phyloP scores from a whole-genome alignment of 2,797 vertebrate species.

The Spinus olivaceus region DNA sequence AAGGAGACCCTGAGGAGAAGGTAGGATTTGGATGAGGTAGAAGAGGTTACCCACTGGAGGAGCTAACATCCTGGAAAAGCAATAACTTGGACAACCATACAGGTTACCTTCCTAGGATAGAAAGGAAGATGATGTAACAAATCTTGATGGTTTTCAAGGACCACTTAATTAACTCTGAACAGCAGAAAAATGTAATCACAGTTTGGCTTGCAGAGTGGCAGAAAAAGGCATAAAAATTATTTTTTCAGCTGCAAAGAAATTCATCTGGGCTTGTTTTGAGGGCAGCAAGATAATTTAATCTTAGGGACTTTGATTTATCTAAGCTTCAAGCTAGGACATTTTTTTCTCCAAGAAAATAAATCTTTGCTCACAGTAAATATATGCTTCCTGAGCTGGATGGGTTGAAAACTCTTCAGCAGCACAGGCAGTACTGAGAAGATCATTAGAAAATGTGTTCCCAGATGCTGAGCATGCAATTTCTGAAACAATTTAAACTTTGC shows the following conservation, averaged over 20 bases:
- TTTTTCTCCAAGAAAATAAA: background rate
- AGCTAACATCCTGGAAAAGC: background rate
- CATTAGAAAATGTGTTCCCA: background rate
- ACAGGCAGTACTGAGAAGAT: background rate
- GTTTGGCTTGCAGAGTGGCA: background rate
- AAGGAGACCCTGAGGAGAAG: background rate
- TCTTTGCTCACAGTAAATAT: background rate
- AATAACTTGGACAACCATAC: background rate
- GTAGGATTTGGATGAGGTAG: background rate
- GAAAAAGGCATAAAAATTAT: background rate
- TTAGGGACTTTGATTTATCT: conserved; percentile 9
- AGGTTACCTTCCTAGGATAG: background rate
- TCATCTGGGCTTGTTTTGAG: background rate
- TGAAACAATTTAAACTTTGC: background rate
- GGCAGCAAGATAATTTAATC: conserved; percentile 5
- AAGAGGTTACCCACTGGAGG: background rate
- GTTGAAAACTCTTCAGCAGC: background rate
- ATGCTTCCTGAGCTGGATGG: background rate
- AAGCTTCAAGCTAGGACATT: background rate
- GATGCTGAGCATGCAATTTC: background rate
- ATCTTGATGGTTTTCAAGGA: background rate
- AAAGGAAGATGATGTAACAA: background rate
- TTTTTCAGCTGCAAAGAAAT: background rate
- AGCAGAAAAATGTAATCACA: background rate
- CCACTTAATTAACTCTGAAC: background rate